A percentile compares a stretch with the other conserved stretches of the same genome.
Evolutionary conservation across 2,888 invertebrate genomes (phyloP).

Genomic region (Seladonia tumulorum): DNA sequence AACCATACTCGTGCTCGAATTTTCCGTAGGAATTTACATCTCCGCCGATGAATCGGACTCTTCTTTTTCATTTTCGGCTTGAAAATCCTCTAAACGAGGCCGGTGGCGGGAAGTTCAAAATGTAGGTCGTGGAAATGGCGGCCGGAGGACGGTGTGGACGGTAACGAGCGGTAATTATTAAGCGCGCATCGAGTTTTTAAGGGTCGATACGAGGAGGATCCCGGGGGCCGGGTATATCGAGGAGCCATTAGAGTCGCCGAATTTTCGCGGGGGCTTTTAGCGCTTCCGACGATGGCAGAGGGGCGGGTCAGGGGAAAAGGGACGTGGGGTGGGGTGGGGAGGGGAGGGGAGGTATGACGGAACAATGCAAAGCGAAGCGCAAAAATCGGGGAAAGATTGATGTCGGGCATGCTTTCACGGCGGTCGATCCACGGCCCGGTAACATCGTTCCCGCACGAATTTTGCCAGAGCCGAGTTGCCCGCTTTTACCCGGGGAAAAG

Average conservation of each 20-base stretch:
- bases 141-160: not conserved
- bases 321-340: too few relatives aligned
- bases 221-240: not conserved
- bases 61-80: not conserved
- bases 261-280: constrained; percentile 21
- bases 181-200: constrained; percentile 7
- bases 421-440: constrained; percentile 31
- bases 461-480: constrained; percentile 11
- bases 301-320: not conserved
- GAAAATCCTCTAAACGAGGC: not conserved
- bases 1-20: not conserved
- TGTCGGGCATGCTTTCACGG: constrained; percentile 25
- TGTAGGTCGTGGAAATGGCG: constrained; percentile 4
- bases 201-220: not conserved
- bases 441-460: constrained; percentile 36
- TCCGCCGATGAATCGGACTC: not conserved
- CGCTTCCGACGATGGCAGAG: not conserved
- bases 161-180: constrained; percentile 14
- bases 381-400: constrained; percentile 43
- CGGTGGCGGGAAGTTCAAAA: not conserved
- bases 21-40: not conserved
- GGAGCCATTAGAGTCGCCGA: constrained; percentile 8
- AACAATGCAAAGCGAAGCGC: constrained; percentile 28
- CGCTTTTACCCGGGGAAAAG: constrained; percentile 10
- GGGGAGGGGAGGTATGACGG: not conserved